Percentiles rank a stretch among this genome's conserved stretches.
Evolutionary conservation across 2,888 invertebrate species (phyloP).

Genomic region (Agonum fuliginosum): DNA sequence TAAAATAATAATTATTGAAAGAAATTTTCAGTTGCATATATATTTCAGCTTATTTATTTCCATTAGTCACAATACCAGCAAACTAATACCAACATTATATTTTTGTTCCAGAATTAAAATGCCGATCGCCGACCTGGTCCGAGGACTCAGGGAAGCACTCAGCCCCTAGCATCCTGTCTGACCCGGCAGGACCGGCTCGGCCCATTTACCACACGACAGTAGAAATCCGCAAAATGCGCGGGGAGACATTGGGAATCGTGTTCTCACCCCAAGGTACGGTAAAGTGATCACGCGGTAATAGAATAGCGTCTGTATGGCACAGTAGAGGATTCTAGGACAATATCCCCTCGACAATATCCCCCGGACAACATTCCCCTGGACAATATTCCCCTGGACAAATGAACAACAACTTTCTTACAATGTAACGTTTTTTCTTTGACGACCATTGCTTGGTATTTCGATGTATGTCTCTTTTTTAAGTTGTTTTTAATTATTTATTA

Average conservation of each 20-base stretch:
- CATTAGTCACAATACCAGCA: no score
- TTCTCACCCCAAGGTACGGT: slow-evolving; percentile 75
- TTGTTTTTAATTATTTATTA: no score
- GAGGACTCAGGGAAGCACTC: slow-evolving; percentile 71
- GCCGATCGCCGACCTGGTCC: slow-evolving; percentile 71
- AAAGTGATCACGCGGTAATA: not conserved
- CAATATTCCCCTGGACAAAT: no score
- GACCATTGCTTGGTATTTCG: no score
- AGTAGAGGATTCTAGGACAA: not conserved
- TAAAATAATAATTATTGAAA: no score
- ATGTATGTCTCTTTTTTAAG: no score
- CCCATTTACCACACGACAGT: slow-evolving; percentile 74
- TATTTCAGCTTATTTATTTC: no score
- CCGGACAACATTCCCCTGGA: no score
- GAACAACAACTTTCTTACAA: no score
- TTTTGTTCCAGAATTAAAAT: slow-evolving; percentile 69
- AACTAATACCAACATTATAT: no score
- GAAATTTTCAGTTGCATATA: no score
- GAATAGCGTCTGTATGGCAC: not conserved
- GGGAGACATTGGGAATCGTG: slow-evolving; percentile 77
- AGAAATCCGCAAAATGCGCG: slow-evolving; percentile 75
- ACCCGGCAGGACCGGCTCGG: slow-evolving; percentile 68
- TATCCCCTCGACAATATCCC: not conserved
- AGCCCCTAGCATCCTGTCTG: slow-evolving; percentile 67
- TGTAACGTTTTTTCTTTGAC: no score